Evolutionary conservation across 2,888 invertebrate species (phyloP).

Genomic region (Epinotia demarniana): DNA sequence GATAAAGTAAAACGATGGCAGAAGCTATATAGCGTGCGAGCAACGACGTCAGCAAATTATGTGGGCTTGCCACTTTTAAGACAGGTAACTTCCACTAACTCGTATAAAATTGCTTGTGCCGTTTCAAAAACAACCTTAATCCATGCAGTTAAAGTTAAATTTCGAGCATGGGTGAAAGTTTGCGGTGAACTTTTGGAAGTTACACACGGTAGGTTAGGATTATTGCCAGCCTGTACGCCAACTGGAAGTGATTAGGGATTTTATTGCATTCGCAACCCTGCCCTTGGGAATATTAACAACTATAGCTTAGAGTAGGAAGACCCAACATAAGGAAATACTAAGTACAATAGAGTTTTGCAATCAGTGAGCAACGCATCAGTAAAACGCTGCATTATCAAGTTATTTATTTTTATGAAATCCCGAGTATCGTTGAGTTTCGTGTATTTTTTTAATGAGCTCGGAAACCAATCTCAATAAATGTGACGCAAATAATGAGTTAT

Average conservation of each 20-base stretch:
- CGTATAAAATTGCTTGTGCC: neutral
- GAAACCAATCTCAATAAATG: slow-evolving; percentile 16
- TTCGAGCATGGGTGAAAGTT: neutral
- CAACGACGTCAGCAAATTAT: slow-evolving; percentile 59
- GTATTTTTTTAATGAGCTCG: slow-evolving; percentile 3
- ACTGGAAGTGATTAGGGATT: slow-evolving; percentile 43
- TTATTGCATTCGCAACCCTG: slow-evolving; percentile 36
- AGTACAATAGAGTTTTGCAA: neutral
- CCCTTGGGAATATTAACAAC: slow-evolving; percentile 15
- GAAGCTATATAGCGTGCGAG: slow-evolving; percentile 51
- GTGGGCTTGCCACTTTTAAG: slow-evolving; percentile 54
- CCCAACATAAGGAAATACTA: neutral
- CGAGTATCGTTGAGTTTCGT: neutral
- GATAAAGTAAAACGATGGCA: slow-evolving; percentile 69
- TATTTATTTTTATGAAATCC: neutral
- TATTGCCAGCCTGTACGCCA: slow-evolving; percentile 39
- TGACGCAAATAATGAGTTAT: slow-evolving; percentile 1
- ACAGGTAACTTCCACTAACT: slow-evolving; percentile 12
- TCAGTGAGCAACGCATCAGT: neutral
- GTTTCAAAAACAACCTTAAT: slow-evolving; percentile 6
- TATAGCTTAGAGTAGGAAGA: neutral
- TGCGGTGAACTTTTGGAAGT: slow-evolving; percentile 5
- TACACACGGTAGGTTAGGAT: slow-evolving; percentile 18
- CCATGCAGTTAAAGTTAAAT: neutral
- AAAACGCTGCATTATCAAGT: neutral